These are phyloP conservation scores for Sebastes diaconus DNA, from an alignment of 2,797 vertebrate genomes.

Conservation along the genomic window DNA sequence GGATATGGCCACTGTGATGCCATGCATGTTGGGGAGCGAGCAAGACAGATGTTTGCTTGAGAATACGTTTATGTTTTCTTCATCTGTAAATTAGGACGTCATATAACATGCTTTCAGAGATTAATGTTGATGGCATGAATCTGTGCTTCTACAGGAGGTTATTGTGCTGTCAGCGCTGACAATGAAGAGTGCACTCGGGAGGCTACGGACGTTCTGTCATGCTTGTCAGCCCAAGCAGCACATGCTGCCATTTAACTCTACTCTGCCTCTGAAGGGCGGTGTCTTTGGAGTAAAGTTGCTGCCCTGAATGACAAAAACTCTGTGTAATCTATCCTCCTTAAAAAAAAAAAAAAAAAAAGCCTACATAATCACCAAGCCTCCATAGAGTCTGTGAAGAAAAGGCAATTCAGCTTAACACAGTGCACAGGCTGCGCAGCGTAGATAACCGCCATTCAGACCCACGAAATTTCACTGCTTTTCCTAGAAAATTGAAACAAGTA, in stretches of 20 bases:
- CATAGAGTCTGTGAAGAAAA: slow-evolving; percentile 45
- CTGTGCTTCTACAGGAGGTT: neutral
- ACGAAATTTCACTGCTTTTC: slow-evolving; percentile 42
- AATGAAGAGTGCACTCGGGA: neutral
- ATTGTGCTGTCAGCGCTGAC: neutral
- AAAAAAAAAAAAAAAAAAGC: slow-evolving; percentile 30
- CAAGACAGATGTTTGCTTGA: slow-evolving; percentile 35
- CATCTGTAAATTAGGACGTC: slow-evolving; percentile 34
- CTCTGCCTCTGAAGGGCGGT: slow-evolving; percentile 6
- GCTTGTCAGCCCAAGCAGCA: neutral
- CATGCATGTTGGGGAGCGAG: slow-evolving; percentile 22
- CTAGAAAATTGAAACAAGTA: slow-evolving; percentile 43
- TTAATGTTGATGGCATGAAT: slow-evolving; percentile 5
- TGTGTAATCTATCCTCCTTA: slow-evolving; percentile 59
- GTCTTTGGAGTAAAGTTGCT: slow-evolving; percentile 27
- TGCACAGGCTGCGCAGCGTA: slow-evolving; percentile 42
- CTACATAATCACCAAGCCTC: slow-evolving; percentile 38
- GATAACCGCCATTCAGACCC: slow-evolving; percentile 61
- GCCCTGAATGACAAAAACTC: slow-evolving; percentile 40
- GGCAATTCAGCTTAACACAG: slow-evolving; percentile 50
- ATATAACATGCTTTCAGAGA: slow-evolving; percentile 14
- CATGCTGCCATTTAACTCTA: slow-evolving; percentile 5
- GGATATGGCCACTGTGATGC: slow-evolving; percentile 45
- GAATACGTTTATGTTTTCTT: slow-evolving; percentile 11
- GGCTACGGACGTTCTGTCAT: neutral